A percentile compares a stretch with the other conserved stretches of the same genome.
Conservation (phyloP, 2,888 invertebrate genomes). For the Cartodere bifasciata region DNA sequence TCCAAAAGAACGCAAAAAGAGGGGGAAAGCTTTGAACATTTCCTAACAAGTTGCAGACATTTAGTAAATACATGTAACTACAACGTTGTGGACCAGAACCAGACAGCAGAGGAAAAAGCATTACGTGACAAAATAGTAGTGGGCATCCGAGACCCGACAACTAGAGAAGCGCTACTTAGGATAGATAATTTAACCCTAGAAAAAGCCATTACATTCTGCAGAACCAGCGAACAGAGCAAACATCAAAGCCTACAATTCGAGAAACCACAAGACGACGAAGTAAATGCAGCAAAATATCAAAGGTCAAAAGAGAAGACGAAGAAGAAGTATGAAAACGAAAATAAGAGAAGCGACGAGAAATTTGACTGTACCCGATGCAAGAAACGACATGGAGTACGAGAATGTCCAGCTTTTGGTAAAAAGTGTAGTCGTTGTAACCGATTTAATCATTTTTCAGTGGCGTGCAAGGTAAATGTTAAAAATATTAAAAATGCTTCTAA, state of each 20-base stretch:
- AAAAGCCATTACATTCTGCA: slow-evolving; percentile 16
- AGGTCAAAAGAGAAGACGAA: no score
- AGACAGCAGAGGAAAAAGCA: slow-evolving; percentile 14
- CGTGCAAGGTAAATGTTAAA: background rate
- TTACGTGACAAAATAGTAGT: slow-evolving; percentile 17
- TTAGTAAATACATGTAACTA: slow-evolving; percentile 7
- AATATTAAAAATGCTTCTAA: no score
- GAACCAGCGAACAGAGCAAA: slow-evolving; percentile 18
- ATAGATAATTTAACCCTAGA: slow-evolving; percentile 16
- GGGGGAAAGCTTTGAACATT: slow-evolving; percentile 18
- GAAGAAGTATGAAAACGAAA: no score
- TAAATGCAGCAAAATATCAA: slow-evolving; percentile 5
- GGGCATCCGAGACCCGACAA: slow-evolving; percentile 15
- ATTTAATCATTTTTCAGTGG: background rate
- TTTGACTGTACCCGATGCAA: background rate
- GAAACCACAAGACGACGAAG: slow-evolving; percentile 1
- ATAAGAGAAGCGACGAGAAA: no score
- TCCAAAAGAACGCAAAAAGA: slow-evolving; percentile 16
- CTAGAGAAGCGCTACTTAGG: slow-evolving; percentile 15
- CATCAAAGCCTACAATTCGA: slow-evolving; percentile 9
- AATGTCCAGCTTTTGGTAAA: slow-evolving; percentile 2
- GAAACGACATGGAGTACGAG: background rate
- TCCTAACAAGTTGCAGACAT: slow-evolving; percentile 13
- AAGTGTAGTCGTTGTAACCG: background rate
- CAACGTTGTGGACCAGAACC: slow-evolving; percentile 6